phyloP scores from a whole-genome alignment of 2,888 invertebrate genomes.

The Taenaris catops region DNA sequence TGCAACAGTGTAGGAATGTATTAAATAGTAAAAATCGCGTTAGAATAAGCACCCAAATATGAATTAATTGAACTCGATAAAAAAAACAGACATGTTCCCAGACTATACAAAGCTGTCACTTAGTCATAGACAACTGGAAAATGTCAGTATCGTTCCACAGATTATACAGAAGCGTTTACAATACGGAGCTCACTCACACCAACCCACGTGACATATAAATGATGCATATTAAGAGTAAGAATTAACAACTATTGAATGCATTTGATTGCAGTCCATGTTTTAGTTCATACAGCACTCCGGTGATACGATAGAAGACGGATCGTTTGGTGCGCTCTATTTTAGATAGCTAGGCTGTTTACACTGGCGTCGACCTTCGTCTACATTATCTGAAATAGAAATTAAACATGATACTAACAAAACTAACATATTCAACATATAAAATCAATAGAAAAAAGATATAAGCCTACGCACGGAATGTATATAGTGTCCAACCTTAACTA shows the following conservation, averaged over 20 bases:
- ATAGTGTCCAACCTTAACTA: too few relatives aligned
- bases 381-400: constrained; percentile 44
- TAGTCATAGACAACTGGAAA: constrained; percentile 26
- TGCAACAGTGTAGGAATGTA: constrained; percentile 62
- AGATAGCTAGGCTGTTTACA: constrained; percentile 61
- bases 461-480: too few relatives aligned
- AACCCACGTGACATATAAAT: constrained; percentile 30
- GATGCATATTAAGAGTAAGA: constrained; percentile 57
- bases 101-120: constrained; percentile 22
- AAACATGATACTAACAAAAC: too few relatives aligned
- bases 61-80: constrained; percentile 6
- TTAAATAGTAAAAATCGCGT: constrained; percentile 37
- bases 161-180: constrained; percentile 51
- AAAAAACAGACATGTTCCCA: constrained; percentile 16
- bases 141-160: constrained; percentile 41
- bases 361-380: constrained; percentile 50
- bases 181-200: constrained; percentile 58
- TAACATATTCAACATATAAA: too few relatives aligned
- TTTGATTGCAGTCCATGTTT: constrained; percentile 53
- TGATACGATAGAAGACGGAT: constrained; percentile 43
- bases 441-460: too few relatives aligned
- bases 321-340: constrained; percentile 46
- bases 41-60: constrained; percentile 53
- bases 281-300: constrained; percentile 43
- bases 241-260: constrained; percentile 59